A percentile compares a stretch with the other conserved stretches of the same genome.
phyloP scores from a whole-genome alignment of 2,113 vertebrate genomes.

The Pyxicephalus adspersus region DNA sequence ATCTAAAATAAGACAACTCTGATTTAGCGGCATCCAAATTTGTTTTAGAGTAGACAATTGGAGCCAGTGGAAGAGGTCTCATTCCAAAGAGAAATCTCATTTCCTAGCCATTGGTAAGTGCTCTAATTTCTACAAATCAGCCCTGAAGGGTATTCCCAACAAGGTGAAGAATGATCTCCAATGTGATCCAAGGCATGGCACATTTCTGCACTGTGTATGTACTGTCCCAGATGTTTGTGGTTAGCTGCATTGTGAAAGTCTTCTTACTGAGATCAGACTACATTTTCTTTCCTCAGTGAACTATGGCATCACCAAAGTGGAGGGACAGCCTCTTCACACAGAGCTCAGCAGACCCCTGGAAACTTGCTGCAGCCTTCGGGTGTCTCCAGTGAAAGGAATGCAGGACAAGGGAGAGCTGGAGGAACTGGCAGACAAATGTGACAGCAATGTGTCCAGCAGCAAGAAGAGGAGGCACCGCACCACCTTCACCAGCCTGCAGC shows the following conservation, averaged over 20 bases:
- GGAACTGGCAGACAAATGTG: constrained; percentile 90
- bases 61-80: too few relatives aligned
- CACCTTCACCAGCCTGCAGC: constrained; percentile 94
- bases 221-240: not conserved
- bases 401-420: constrained; percentile 87
- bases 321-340: constrained; percentile 81
- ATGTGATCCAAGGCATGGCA: not conserved
- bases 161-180: not conserved
- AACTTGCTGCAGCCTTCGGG: constrained; percentile 81
- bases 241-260: not conserved
- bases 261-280: not conserved
- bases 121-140: too few relatives aligned
- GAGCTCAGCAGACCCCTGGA: constrained; percentile 85
- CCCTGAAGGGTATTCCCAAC: too few relatives aligned
- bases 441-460: constrained; percentile 97
- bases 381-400: constrained; percentile 82
- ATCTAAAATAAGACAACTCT: too few relatives aligned
- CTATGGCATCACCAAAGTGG: constrained; percentile 84
- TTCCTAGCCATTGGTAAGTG: too few relatives aligned
- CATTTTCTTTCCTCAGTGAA: constrained; percentile 68
- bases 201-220: not conserved
- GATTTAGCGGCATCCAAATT: too few relatives aligned
- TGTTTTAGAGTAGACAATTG: too few relatives aligned
- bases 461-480: constrained; percentile 96
- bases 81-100: too few relatives aligned